Base-by-base conservation (phyloP, 2,888 invertebrate genomes). In the Oxytorus armatus region DNA sequence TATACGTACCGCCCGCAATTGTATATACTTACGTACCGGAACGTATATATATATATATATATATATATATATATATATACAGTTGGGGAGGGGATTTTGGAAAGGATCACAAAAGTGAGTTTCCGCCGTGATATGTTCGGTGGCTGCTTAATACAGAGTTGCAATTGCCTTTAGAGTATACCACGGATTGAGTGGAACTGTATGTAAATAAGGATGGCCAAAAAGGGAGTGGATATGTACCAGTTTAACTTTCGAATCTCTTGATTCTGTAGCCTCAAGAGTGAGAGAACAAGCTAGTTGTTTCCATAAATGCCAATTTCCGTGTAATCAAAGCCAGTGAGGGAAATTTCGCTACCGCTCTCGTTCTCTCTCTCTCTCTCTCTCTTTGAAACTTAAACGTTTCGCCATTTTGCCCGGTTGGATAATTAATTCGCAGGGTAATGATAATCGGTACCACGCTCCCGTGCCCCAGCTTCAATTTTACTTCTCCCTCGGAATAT, bases 301-400 rank as follows among this genome's bases (percentile, higher is more conserved):
- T 79, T 77, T 77, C 82, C 82, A 77, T 79, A 79, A 82, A 82
- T 73, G 79, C 79, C 82, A 82, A 82, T 82, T 82, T 82, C 79
- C 77, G 70, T 68, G 73, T 77, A 76, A 82, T 82, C 72, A 82
- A 79, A 79, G 79, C 70, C 63, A 57, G 74, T 18, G 63, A 75
- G 51, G 65, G 44, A 66, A 75, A 79, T 70, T 11, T 14, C 10
- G 7, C 8, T n/a, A 1, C 8, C 11, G 1, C 25, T 5, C 51
- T 61, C 39, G 14, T 25, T 21, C 23, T n/a, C 25, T 36, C n/a
- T 21, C 23, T 11, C 1, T 49, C 16, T 29, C 7, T 39, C 47
- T 16, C 55, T 69, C 63, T 21, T 53, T 47, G 18, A 72, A n/a
- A 72, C 72, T 73, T 49, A 42, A 79, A 74, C 49, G 68, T 51